These are phyloP conservation scores for Apotomis turbidana DNA, from an alignment of 2,888 invertebrate genomes.

Conservation along the genomic window DNA sequence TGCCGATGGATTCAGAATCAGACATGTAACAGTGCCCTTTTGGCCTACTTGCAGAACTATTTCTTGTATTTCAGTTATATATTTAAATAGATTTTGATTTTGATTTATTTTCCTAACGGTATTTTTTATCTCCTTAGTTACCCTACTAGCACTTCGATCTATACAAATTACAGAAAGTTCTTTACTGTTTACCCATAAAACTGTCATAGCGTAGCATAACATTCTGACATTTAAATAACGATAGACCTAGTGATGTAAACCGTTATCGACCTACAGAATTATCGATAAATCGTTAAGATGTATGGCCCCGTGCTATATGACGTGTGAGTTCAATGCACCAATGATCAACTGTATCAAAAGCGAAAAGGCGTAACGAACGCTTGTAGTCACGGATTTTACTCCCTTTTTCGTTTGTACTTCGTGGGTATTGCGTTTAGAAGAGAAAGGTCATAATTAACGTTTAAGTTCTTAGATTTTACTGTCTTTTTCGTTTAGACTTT, in stretches of 20 bases:
- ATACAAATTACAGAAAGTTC: slow-evolving; percentile 11
- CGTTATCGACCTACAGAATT: slow-evolving; percentile 42
- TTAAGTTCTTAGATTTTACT: background rate
- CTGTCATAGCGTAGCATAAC: background rate
- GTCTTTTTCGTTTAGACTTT: background rate
- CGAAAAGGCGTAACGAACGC: background rate
- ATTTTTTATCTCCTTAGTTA: too few relatives aligned
- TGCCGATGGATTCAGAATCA: too few relatives aligned
- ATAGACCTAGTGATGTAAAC: slow-evolving; percentile 29
- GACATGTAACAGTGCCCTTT: too few relatives aligned
- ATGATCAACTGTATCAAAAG: background rate
- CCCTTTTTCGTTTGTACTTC: background rate
- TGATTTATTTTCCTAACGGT: too few relatives aligned
- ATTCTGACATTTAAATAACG: slow-evolving; percentile 27
- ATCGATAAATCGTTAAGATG: slow-evolving; percentile 54
- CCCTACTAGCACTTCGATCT: background rate
- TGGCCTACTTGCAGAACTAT: too few relatives aligned
- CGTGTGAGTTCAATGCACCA: slow-evolving; percentile 59
- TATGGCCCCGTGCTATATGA: slow-evolving; percentile 71
- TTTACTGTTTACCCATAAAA: slow-evolving; percentile 14
- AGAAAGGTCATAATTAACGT: background rate
- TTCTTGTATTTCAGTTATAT: too few relatives aligned
- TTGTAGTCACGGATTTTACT: background rate
- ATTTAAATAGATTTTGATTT: too few relatives aligned
- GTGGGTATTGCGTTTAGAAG: background rate